Conservation (phyloP, 2,113 vertebrate genomes). For the Laticauda colubrina region DNA sequence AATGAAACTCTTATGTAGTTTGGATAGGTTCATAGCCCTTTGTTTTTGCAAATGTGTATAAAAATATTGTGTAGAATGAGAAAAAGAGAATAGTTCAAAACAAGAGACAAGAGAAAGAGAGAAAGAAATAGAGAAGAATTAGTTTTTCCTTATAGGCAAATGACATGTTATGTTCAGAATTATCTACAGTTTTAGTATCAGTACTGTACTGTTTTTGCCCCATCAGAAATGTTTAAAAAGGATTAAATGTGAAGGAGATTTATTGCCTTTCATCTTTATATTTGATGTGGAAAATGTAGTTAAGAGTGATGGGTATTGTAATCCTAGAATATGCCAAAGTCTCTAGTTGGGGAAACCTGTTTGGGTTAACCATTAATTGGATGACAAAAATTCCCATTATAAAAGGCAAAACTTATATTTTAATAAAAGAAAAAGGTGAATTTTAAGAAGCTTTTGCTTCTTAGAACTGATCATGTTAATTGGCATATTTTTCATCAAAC, state of each 20-base stretch:
- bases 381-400: neutral
- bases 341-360: neutral
- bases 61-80: neutral
- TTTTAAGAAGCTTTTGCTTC: conserved; percentile 24
- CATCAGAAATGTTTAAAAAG: neutral
- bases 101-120: too few species aligned
- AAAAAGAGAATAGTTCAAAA: neutral
- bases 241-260: conserved; percentile 14
- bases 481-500: conserved; percentile 55
- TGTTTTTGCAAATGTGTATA: neutral
- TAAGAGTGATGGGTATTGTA: neutral
- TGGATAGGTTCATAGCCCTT: neutral
- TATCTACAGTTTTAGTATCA: neutral
- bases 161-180: neutral
- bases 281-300: neutral
- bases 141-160: neutral
- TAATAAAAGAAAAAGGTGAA: conserved; percentile 5
- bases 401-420: neutral
- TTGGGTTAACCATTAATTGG: neutral
- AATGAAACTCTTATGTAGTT: neutral
- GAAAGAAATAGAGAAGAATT: neutral
- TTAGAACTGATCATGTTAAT: conserved; percentile 40
- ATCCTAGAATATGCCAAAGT: neutral
- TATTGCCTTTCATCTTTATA: neutral
- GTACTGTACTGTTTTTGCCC: neutral